A percentile compares a stretch with the other conserved stretches of the same genome.
Evolutionary conservation across 2,113 vertebrate genomes (phyloP).

Genomic region (Glaucidium brasilianum): DNA sequence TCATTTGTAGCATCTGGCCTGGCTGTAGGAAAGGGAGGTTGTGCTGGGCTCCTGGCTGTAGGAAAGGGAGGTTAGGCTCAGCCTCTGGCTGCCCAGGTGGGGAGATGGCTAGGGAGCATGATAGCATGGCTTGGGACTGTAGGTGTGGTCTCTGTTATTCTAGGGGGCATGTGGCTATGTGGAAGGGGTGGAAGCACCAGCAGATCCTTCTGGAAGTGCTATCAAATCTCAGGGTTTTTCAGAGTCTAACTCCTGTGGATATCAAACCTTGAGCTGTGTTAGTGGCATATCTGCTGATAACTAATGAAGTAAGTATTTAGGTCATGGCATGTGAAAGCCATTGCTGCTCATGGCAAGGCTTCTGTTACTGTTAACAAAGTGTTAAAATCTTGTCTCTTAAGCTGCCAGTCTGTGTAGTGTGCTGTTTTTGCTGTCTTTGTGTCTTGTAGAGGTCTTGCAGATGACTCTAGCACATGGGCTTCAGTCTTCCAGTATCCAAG

Average conservation of each 20-base stretch:
- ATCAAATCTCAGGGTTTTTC: neutral
- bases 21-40: neutral
- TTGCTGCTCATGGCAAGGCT: neutral
- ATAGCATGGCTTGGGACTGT: rapidly evolving
- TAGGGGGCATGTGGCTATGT: neutral
- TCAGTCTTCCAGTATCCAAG: neutral
- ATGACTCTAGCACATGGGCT: neutral
- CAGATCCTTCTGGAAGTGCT: neutral
- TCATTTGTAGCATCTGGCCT: rapidly evolving
- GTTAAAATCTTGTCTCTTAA: neutral
- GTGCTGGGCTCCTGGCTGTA: neutral
- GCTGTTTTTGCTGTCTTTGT: neutral
- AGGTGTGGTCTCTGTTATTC: neutral
- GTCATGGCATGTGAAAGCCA: neutral
- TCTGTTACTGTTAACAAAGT: neutral
- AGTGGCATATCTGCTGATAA: neutral
- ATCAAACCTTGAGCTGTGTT: neutral
- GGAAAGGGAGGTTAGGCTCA: neutral
- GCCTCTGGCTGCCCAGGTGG: neutral
- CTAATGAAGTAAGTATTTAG: neutral
- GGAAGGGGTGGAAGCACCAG: neutral
- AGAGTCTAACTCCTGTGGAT: neutral
- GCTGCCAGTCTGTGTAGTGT: neutral
- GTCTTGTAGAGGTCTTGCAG: neutral
- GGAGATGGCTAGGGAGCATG: neutral